Percentiles rank a stretch among this genome's conserved stretches.
phyloP scores from a whole-genome alignment of 2,797 vertebrate species.

The Myoxocephalus aenaeus region DNA sequence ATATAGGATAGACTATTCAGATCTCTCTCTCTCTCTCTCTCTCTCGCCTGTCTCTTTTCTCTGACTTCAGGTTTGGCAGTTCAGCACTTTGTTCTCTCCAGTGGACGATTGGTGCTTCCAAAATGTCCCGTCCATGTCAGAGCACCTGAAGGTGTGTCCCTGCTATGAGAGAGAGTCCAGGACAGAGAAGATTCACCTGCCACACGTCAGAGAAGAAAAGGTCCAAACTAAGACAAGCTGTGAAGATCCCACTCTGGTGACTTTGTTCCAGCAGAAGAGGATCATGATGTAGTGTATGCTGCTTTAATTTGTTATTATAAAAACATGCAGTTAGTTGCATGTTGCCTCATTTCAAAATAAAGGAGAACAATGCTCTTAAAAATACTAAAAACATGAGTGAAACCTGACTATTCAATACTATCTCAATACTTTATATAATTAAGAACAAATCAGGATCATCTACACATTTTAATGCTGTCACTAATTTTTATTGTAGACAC shows the following conservation, averaged over 20 bases:
- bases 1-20: not conserved
- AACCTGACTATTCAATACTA: too few species aligned
- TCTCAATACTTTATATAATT: not conserved
- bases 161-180: constrained; percentile 87
- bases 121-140: constrained; percentile 84
- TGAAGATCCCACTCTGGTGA: constrained; percentile 74
- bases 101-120: constrained; percentile 88
- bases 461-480: not conserved
- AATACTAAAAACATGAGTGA: not conserved
- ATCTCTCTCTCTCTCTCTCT: not conserved
- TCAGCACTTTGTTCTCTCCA: constrained; percentile 92
- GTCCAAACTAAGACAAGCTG: constrained; percentile 42
- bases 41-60: not conserved
- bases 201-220: constrained; percentile 73
- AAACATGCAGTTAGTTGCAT: not conserved
- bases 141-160: constrained; percentile 91
- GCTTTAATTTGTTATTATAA: not conserved
- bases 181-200: constrained; percentile 85
- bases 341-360: not conserved
- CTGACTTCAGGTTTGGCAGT: constrained; percentile 91
- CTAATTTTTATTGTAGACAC: not conserved
- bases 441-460: not conserved
- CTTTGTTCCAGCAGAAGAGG: constrained; percentile 67
- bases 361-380: not conserved
- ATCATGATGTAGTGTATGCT: constrained; percentile 58